A percentile compares a stretch with the other conserved stretches of the same genome.
Evolutionary conservation across 2,888 invertebrate species (phyloP).

Genomic region (Apamea anceps): DNA sequence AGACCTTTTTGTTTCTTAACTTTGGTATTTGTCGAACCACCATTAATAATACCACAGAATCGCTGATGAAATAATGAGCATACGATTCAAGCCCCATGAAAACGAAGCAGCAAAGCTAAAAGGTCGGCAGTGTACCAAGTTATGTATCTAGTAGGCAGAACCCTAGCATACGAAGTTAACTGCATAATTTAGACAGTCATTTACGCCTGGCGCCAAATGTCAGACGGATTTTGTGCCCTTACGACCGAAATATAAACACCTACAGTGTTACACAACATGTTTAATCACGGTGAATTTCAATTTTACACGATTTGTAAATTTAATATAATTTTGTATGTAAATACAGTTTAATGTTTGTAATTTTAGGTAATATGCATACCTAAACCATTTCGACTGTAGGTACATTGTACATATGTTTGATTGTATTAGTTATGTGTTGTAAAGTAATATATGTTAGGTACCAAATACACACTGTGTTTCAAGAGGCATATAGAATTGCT

Average conservation of each 20-base stretch:
- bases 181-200: conserved; percentile 85
- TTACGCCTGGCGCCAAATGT: conserved; percentile 81
- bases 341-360: conserved; percentile 40
- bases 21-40: conserved; percentile 25
- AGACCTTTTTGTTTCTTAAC: conserved; percentile 14
- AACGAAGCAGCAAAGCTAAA: conserved; percentile 56
- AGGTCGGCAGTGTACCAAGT: conserved; percentile 62
- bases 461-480: not conserved
- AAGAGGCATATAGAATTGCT: not conserved
- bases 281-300: conserved; percentile 55
- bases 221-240: conserved; percentile 73
- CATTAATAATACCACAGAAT: conserved; percentile 33
- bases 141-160: conserved; percentile 38
- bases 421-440: conserved; percentile 16
- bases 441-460: not conserved
- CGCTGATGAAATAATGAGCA: conserved; percentile 54
- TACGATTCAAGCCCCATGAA: conserved; percentile 50
- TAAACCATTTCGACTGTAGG: conserved; percentile 23
- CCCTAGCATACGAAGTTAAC: conserved; percentile 76
- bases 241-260: conserved; percentile 57
- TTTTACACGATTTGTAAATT: conserved; percentile 55
- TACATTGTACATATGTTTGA: conserved; percentile 21
- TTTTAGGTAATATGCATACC: conserved; percentile 39
- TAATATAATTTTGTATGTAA: conserved; percentile 49
- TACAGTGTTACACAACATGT: conserved; percentile 45